These are phyloP conservation scores for Crotalus helleri DNA, from an alignment of 2,113 vertebrate species.

Conservation along the genomic window DNA sequence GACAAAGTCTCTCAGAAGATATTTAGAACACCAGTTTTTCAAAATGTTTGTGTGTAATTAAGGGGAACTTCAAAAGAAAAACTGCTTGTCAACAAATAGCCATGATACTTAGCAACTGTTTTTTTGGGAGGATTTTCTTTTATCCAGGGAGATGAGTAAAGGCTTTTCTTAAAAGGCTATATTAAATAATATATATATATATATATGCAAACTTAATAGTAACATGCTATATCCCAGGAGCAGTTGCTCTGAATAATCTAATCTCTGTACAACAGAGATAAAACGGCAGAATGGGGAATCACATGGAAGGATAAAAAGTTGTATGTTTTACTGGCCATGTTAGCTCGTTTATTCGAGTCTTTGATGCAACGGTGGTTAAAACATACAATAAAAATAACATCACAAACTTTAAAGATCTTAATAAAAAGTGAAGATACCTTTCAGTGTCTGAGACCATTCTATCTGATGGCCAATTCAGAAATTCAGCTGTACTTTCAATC, in stretches of 20 bases:
- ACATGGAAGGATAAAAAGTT: background rate
- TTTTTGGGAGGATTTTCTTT: background rate
- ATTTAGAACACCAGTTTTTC: constrained; percentile 1
- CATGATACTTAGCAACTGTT: background rate
- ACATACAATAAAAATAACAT: background rate
- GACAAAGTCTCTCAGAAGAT: constrained; percentile 31
- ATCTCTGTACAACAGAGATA: background rate
- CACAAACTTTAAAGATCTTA: background rate
- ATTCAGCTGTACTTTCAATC: background rate
- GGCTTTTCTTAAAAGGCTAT: background rate
- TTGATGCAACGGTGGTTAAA: constrained; percentile 20
- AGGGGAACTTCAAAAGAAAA: background rate
- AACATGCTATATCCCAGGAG: background rate
- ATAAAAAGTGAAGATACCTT: background rate
- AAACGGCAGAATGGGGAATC: background rate
- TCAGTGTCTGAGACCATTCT: background rate
- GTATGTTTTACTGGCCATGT: constrained; percentile 33
- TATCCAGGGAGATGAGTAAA: background rate
- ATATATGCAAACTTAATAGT: constrained; percentile 16
- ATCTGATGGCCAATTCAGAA: background rate
- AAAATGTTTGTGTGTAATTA: background rate
- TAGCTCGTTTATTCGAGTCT: background rate
- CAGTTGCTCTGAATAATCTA: background rate
- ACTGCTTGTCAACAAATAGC: background rate
- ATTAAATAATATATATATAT: background rate